These are phyloP conservation scores for Agrilus biguttatus DNA, from an alignment of 2,888 invertebrate genomes.

Conservation along the genomic window DNA sequence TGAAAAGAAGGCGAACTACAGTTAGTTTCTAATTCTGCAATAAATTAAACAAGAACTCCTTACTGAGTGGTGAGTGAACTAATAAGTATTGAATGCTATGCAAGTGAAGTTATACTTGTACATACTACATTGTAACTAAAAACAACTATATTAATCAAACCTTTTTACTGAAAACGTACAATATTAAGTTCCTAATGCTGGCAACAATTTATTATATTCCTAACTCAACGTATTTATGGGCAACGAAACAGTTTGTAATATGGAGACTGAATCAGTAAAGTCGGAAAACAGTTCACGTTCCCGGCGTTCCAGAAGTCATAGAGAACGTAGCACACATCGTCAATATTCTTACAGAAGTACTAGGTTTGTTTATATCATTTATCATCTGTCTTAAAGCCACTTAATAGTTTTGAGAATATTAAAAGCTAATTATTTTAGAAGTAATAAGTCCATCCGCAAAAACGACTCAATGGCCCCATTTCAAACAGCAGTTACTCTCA, in stretches of 20 bases:
- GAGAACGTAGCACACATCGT: conserved; percentile 40
- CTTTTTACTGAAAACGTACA: too few species aligned
- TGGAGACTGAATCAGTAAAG: conserved; percentile 90
- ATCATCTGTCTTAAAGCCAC: conserved; percentile 1
- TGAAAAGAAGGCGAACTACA: too few species aligned
- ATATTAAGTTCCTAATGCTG: too few species aligned
- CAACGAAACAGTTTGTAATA: conserved; percentile 40
- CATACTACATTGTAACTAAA: too few species aligned
- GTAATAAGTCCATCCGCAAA: conserved; percentile 46
- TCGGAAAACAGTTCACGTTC: conserved; percentile 82
- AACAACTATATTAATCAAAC: too few species aligned
- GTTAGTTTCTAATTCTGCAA: too few species aligned
- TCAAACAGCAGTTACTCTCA: conserved; percentile 72
- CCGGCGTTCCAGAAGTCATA: conserved; percentile 49
- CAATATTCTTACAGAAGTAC: conserved; percentile 54
- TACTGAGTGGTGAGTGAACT: conserved; percentile 5
- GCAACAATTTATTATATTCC: too few species aligned
- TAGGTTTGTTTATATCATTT: conserved; percentile 32
- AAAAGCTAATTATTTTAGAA: conserved; percentile 29
- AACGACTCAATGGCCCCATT: conserved; percentile 69
- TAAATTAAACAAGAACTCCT: conserved; percentile 13
- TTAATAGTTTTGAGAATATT: conserved; percentile 1
- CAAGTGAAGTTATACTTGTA: too few species aligned
- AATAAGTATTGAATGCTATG: too few species aligned
- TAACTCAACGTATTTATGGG: conserved; percentile 22